Base-by-base conservation (phyloP, 2,888 invertebrate species). In the Shargacucullia verbasci region DNA sequence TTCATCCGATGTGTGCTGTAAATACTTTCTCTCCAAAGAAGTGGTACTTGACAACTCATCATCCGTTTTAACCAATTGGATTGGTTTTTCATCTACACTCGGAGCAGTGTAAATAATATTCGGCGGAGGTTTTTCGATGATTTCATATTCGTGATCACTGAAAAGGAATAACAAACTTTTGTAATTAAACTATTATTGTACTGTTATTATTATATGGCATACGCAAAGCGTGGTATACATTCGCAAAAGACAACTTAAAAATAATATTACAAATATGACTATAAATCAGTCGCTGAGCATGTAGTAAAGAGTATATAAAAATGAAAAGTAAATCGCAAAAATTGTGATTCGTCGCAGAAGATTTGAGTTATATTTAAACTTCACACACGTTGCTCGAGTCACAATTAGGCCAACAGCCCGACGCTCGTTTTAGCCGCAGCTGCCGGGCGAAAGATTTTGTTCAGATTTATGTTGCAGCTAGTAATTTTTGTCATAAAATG, bases 131-230 rank as follows among this genome's bases (percentile, higher is more conserved):
- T 96, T 96, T 85, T 96, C 97, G 88, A 98, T 96, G 78, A 97
- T 97, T 95, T 98, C 98, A 94, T 98, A 98, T 92, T 98, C 97
- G 96, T 98, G 98, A 95, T 98, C 98, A 95, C 98, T 98, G 95
- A 79, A 96, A 95, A 79, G 95, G 95, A 67, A 70, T 72, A 69
- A 39, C 33, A 69, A 43, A 14, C n/a, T 52, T 50, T 57, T 60
- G 40, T 55, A 34, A 62, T 38, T 37, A 60, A 53, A 53, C 41
- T 38, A 38, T 12, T 33, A 33, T 12, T 6, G n/a, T 5, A 20
- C 20, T 12, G 0, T 12, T 40, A 10, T 20, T 15, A 54, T 33
- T 38, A 34, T 8, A 13, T n/a, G 37, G 11, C 13, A 40, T 20
- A 20, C 20, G 10, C 52, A 40, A 20, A 12, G 11, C 40, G 12